phyloP scores from a whole-genome alignment of 2,888 invertebrate genomes.

The Acronicta aceris region DNA sequence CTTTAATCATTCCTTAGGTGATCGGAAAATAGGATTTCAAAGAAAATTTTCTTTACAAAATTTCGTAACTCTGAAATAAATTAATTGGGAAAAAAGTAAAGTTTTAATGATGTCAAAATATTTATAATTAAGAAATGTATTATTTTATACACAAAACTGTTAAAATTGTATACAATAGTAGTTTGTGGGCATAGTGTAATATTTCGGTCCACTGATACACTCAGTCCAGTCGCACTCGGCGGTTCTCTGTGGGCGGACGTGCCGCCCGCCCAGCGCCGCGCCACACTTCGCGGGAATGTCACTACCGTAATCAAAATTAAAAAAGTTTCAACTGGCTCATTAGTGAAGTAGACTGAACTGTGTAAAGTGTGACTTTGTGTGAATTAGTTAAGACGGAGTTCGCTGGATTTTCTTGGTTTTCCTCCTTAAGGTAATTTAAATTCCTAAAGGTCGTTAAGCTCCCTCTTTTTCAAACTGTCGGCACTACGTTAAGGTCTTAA shows the following conservation, averaged over 20 bases:
- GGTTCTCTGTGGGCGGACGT: constrained; percentile 66
- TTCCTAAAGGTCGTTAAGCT: constrained; percentile 40
- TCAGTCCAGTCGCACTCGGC: constrained; percentile 65
- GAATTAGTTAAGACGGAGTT: constrained; percentile 35
- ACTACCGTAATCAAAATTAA: constrained; percentile 32
- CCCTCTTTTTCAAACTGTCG: constrained; percentile 33
- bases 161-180: neutral
- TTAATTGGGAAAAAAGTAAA: neutral
- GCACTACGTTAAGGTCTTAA: constrained; percentile 40
- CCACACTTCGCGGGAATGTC: constrained; percentile 48
- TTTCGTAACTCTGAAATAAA: neutral
- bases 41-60: neutral
- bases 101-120: neutral
- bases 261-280: constrained; percentile 71
- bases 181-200: constrained; percentile 28
- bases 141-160: too few species aligned
- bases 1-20: constrained; percentile 16
- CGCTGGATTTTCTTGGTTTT: constrained; percentile 55
- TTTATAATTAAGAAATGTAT: too few species aligned
- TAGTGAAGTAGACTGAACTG: constrained; percentile 25
- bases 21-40: constrained; percentile 3
- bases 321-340: constrained; percentile 34
- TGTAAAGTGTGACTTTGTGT: constrained; percentile 48
- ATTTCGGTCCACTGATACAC: constrained; percentile 7
- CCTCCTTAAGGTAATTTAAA: constrained; percentile 62